phyloP scores from a whole-genome alignment of 1,140 invertebrate genomes.

The Luehdorfia chinensis region DNA sequence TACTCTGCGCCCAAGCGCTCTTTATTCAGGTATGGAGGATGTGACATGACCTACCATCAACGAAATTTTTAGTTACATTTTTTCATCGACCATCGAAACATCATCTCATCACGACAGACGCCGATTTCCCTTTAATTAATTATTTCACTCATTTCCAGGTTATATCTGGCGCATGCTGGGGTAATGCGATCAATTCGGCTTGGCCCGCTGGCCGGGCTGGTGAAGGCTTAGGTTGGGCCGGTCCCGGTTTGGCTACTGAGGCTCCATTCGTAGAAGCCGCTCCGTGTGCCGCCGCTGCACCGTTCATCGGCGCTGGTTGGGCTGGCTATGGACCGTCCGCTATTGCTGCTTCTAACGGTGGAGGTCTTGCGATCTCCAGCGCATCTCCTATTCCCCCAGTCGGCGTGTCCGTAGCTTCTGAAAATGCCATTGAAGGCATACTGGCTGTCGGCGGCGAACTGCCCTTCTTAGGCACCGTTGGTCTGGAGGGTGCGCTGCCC shows the following conservation, averaged over 20 bases:
- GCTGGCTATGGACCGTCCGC: constrained; percentile 5
- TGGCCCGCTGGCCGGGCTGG: not conserved
- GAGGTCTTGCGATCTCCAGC: constrained; percentile 16
- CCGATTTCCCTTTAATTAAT: not conserved
- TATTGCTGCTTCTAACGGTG: constrained; percentile 12
- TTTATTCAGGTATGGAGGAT: constrained; percentile 40
- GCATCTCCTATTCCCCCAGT: constrained; percentile 14
- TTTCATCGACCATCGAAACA: not conserved
- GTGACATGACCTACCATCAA: too few species aligned
- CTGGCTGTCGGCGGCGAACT: constrained; percentile 32
- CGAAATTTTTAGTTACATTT: not conserved
- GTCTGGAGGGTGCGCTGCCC: constrained; percentile 36
- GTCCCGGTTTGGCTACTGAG: not conserved
- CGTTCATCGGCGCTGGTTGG: not conserved
- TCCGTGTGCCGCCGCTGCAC: not conserved
- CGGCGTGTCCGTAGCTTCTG: constrained; percentile 19
- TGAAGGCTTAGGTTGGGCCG: constrained; percentile 2
- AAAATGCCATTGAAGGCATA: constrained; percentile 33
- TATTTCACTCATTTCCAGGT: not conserved
- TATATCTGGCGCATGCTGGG: constrained; percentile 5
- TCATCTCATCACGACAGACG: too few species aligned
- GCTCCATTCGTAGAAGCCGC: not conserved
- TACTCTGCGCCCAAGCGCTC: constrained; percentile 32
- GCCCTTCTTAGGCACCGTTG: constrained; percentile 43
- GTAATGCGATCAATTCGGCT: not conserved